Base-by-base conservation (phyloP, 2,113 vertebrate species). In the Opisthocomus hoazin region DNA sequence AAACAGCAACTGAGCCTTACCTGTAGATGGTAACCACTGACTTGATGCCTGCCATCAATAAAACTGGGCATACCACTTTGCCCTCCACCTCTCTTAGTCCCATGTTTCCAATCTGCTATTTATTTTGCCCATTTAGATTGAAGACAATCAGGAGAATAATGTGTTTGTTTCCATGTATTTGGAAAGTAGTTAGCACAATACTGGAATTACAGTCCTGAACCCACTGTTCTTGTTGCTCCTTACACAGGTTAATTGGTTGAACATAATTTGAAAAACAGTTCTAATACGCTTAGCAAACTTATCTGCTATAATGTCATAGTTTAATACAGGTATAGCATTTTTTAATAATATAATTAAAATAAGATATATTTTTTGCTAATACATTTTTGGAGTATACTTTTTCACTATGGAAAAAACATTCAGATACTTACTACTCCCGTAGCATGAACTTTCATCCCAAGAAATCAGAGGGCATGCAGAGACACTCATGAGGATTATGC, bases 21-120 rank as follows among this genome's bases (percentile, higher is more conserved):
- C 2, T n/a, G 37, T 5, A 24, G 17, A 24, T 1, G 1, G 39
- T 23, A 64, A 37, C 37, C 15, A 24, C 41, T 11, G 18, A 13
- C 20, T 48, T 1, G 5, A 12, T 9, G 15, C 22, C 12, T 61
- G 21, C 27, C 34, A 21, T 22, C n/a, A 32, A 16, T 7, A 39
- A 39, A 45, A 26, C 6, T 2, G 21, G 4, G 57, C 22, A 43
- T 29, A 37, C 10, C 36, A 36, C 1, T 0, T 11, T 45, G 36
- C 14, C 32, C 36, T 58, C 56, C 18, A 11, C 5, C 24, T 85
- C 63, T 37, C 43, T 37, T 5, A 48, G 43, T 50, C 10, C 11
- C 16, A 0, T 37, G 26, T 37, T 61, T 53, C 21, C 48, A 24
- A n/a, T 6, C 30, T 36, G 4, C 29, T 53, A 11, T 27, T 82